A percentile compares a stretch with the other conserved stretches of the same genome.
Evolutionary conservation across 2,888 invertebrate species (phyloP).

Genomic region (Apodemia mormo): DNA sequence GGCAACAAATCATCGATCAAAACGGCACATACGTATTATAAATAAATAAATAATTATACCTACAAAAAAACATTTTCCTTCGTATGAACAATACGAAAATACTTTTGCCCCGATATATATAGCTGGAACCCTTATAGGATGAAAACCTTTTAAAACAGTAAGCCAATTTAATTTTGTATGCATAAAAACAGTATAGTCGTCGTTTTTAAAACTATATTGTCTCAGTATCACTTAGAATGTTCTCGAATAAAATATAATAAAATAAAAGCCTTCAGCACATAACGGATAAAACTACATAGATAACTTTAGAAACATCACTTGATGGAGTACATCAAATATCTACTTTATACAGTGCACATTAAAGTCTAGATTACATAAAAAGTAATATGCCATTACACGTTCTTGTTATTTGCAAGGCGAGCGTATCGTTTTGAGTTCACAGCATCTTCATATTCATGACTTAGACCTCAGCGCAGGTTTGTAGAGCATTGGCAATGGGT

Average conservation of each 20-base stretch:
- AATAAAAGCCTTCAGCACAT: constrained; percentile 8
- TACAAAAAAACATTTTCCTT: too few species aligned
- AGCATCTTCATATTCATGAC: constrained; percentile 37
- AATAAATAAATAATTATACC: too few species aligned
- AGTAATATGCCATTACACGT: constrained; percentile 9
- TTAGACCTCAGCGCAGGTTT: constrained; percentile 11
- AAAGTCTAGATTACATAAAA: constrained; percentile 17
- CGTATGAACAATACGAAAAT: too few species aligned
- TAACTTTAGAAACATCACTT: background rate
- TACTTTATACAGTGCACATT: constrained; percentile 3
- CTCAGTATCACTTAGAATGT: constrained; percentile 4
- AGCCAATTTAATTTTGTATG: too few species aligned
- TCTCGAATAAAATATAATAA: constrained; percentile 7
- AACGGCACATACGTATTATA: too few species aligned
- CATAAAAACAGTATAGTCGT: background rate
- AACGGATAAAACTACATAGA: constrained; percentile 10
- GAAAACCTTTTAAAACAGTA: too few species aligned
- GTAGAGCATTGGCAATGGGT: constrained; percentile 24
- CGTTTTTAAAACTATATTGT: background rate
- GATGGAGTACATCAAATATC: background rate
- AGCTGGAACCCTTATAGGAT: too few species aligned
- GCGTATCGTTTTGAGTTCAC: constrained; percentile 25
- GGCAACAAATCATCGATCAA: too few species aligned
- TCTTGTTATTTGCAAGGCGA: constrained; percentile 24
- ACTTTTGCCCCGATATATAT: too few species aligned